Evolutionary conservation across 2,888 invertebrate genomes (phyloP).

Genomic region (Notocelia uddmanniana): DNA sequence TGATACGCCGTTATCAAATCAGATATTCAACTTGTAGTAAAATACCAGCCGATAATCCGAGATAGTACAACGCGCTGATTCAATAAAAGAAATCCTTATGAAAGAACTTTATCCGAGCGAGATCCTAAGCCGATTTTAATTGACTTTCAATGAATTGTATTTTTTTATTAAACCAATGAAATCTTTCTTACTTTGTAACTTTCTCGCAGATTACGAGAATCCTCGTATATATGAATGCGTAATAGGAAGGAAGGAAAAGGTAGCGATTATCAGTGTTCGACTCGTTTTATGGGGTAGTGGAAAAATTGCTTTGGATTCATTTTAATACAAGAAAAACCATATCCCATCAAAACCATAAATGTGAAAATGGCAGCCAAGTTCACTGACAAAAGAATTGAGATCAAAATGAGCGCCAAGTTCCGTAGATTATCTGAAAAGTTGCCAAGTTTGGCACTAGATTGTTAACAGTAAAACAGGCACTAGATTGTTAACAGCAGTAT

Average conservation of each 20-base stretch:
- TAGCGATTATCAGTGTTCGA: neutral
- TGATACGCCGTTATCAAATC: too few relatives aligned
- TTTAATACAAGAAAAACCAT: too few relatives aligned
- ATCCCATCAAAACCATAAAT: too few relatives aligned
- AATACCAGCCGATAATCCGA: conserved; percentile 24
- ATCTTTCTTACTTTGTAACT: conserved; percentile 27
- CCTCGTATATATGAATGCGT: conserved; percentile 22
- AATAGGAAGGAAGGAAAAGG: neutral
- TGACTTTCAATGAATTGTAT: conserved; percentile 42
- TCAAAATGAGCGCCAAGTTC: too few relatives aligned
- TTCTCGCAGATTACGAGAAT: conserved; percentile 16
- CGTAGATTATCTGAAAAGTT: too few relatives aligned
- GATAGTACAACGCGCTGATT: conserved; percentile 12
- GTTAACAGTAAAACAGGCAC: too few relatives aligned
- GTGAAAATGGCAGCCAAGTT: too few relatives aligned
- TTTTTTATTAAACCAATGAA: conserved; percentile 40
- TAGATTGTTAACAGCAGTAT: too few relatives aligned
- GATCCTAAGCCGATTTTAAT: conserved; percentile 42
- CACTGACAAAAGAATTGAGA: too few relatives aligned
- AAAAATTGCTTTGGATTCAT: too few relatives aligned
- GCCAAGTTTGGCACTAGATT: too few relatives aligned
- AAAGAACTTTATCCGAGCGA: conserved; percentile 35
- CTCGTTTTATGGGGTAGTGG: neutral
- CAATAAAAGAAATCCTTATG: conserved; percentile 37
- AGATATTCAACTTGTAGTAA: neutral